Evolutionary conservation across 1,140 invertebrate species (phyloP), one percentile per base, ranked within the genome.

Genomic region (Drosophila neocordata): DNA sequence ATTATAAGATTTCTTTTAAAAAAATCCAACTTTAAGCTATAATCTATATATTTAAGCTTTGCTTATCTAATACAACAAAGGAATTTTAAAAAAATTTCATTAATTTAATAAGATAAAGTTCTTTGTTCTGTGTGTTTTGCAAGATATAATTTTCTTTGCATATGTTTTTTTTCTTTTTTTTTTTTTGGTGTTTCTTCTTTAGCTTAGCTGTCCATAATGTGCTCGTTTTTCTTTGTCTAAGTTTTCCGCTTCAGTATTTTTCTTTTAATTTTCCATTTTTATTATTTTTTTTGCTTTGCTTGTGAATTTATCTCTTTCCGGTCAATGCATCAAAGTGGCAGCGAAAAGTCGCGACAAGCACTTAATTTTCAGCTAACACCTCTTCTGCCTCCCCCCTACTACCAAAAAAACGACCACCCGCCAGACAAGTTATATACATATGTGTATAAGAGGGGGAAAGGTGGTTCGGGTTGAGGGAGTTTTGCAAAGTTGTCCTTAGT

Each of bases 311-410:
- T 56, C 27, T 56, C 27, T 69, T 84, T 85, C 81, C 81, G 81
- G 81, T 85, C 81, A 85, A 82, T 85, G 81, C 78, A 77, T 87
- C 78, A 81, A 81, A 78, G 66, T 87, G 77, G 64, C 81, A 79
- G 57, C 62, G 55, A 38, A 65, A 41, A 37, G 52, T 60, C 37
- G 35, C 15, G 11, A 34, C 31, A 22, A 44, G 57, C 61, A 53
- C 57, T 59, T 59, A 59, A 59, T 59, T 59, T 59, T 59, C 57
- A 31, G 34, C 34, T 35, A 20, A 37, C 4, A 3, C 57, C 20
- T 15, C 15, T 24, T 24, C 22, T 2, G 2, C 41, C 8, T 48
- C 1, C 18, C 41, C 15, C 24, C 4, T 24, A 1, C 24, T 6
- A 31, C 27, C 27, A 31, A 31, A 18, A 48, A 1, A 48, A 18